These are phyloP conservation scores for Schizaphis graminum DNA, from an alignment of 2,888 invertebrate genomes.

Conservation along the genomic window DNA sequence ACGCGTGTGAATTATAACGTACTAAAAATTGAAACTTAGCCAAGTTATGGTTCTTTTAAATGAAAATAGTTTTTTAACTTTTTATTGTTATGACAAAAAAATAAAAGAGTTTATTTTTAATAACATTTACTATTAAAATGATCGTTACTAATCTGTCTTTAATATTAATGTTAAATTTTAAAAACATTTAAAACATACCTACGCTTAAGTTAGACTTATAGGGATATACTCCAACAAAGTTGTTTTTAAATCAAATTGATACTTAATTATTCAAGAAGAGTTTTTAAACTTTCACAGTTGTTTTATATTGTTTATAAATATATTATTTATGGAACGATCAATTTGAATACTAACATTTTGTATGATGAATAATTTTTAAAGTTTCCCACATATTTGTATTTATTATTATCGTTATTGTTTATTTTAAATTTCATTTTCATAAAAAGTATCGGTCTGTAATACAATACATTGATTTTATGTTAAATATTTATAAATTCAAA, in stretches of 20 bases:
- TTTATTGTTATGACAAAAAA: too few species aligned
- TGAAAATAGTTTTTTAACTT: too few species aligned
- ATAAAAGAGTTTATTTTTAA: too few species aligned
- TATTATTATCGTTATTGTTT: neutral
- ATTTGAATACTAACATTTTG: neutral
- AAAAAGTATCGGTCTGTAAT: neutral
- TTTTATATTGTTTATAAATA: neutral
- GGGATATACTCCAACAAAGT: neutral
- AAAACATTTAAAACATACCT: neutral
- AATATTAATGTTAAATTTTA: too few species aligned
- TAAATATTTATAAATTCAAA: neutral
- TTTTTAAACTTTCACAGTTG: neutral
- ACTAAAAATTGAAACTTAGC: too few species aligned
- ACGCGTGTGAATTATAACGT: too few species aligned
- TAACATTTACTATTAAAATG: too few species aligned
- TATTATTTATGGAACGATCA: neutral
- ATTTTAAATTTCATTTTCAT: neutral
- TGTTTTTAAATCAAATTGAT: neutral
- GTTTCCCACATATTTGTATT: neutral
- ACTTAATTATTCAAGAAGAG: neutral
- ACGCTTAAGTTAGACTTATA: neutral
- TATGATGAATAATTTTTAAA: neutral
- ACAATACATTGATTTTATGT: neutral
- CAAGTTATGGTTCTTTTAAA: too few species aligned
- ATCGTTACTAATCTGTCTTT: too few species aligned